Evolutionary conservation across 1,140 invertebrate genomes (phyloP), one percentile per base, ranked within the genome.

Genomic region (Zeugodacus cucurbitae): DNA sequence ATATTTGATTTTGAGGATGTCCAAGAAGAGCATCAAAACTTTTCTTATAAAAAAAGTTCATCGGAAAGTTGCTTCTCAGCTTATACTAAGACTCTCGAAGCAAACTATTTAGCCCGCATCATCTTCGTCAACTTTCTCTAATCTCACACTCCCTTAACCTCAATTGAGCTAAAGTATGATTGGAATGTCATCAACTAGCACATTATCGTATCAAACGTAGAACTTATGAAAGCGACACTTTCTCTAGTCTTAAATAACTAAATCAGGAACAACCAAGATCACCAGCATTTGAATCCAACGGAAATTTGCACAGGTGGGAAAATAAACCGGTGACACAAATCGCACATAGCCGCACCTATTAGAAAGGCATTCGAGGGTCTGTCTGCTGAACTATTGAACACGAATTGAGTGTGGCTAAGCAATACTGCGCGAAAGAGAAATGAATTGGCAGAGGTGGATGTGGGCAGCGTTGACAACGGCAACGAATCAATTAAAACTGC

Each of bases 401-500:
- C 74, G 74, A 48, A 82, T 48, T 44, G 3, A 54, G 26, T 26
- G 22, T 34, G 48, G 17, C 0, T n/a, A 78, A 82, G 4, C 3
- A 10, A 2, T 20, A 22, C 22, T 8, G 34, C 14, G 29, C 32
- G 74, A 54, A 37, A 48, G 17, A 48, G 34, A 22, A 48, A 48
- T 41, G 41, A 48, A 29, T 48, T 48, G 41, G n/a, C 37, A 41
- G n/a, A 82, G 22, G 41, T 41, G 74, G 74, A 82, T 48, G 74
- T 82, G 74, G 74, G 74, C 74, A 82, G 74, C 74, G 26, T 48
- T 82, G 74, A 82, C 74, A 82, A 82, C 41, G 14, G 41, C 74
- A 34, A 82, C 74, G 74, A 82, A 82, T 82, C 74, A 82, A 82
- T 82, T 82, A 82, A 82, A 82, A 82, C 17, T 48, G 74, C 74